A percentile compares a stretch with the other conserved stretches of the same genome.
These are phyloP conservation scores for Drosophila multiciliata DNA, from an alignment of 2,888 invertebrate species.

Conservation along the genomic window DNA sequence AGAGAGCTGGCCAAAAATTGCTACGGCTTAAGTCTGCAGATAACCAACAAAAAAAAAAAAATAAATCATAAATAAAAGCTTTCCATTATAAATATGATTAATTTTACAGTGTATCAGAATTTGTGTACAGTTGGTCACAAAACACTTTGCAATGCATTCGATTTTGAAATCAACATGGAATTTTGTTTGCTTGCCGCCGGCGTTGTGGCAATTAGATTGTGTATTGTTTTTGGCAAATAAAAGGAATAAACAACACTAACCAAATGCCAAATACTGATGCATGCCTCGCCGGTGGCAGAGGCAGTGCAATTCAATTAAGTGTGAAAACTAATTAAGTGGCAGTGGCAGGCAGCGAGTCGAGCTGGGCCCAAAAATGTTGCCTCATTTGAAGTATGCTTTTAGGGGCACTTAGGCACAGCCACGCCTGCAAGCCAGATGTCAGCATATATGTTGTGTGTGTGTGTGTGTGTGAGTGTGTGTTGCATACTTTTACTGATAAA, in stretches of 20 bases:
- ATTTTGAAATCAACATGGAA: constrained; percentile 28
- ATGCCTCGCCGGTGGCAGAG: constrained; percentile 57
- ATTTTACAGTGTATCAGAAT: constrained; percentile 48
- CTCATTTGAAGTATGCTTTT: constrained; percentile 27
- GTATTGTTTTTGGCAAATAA: constrained; percentile 22
- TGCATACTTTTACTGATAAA: constrained; percentile 73
- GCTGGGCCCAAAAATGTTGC: constrained; percentile 6
- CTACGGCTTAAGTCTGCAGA: constrained; percentile 53
- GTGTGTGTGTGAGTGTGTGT: constrained; percentile 16
- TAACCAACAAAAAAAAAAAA: constrained; percentile 4
- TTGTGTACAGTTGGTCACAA: constrained; percentile 51
- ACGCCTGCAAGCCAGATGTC: constrained; percentile 18
- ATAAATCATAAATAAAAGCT: constrained; percentile 22
- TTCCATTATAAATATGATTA: constrained; percentile 68
- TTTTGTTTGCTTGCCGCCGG: constrained; percentile 14
- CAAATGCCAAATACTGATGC: constrained; percentile 39
- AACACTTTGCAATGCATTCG: constrained; percentile 27
- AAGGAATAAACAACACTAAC: constrained; percentile 3
- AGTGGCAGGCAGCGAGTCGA: constrained; percentile 31
- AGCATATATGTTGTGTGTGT: constrained; percentile 13
- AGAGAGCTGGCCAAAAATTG: constrained; percentile 69
- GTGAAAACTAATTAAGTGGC: constrained; percentile 81
- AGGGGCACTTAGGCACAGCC: constrained; percentile 24
- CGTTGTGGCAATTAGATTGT: constrained; percentile 16
- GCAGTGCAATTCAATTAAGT: constrained; percentile 80